These are phyloP conservation scores for Phrynocephalus versicolor DNA, from an alignment of 2,113 vertebrate species.

Conservation along the genomic window DNA sequence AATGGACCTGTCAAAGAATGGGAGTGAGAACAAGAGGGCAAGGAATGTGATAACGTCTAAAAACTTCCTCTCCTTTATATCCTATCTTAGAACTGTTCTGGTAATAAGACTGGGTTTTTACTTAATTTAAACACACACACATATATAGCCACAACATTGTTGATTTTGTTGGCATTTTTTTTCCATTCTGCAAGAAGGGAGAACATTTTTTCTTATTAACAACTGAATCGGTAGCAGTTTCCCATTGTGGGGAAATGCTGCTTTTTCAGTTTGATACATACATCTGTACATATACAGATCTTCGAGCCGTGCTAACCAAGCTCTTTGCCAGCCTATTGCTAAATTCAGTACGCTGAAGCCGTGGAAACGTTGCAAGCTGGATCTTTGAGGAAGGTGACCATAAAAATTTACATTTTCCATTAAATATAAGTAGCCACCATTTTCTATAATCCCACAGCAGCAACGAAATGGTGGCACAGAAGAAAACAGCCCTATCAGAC, in stretches of 20 bases:
- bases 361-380: constrained; percentile 54
- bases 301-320: neutral
- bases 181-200: neutral
- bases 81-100: neutral
- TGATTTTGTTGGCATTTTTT: neutral
- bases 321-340: constrained; percentile 18
- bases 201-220: constrained; percentile 4
- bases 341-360: constrained; percentile 35
- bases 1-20: neutral
- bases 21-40: neutral
- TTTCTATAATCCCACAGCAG: constrained; percentile 74
- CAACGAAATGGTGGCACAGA: constrained; percentile 71
- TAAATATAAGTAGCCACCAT: constrained; percentile 75
- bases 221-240: neutral
- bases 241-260: neutral
- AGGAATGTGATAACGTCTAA: neutral
- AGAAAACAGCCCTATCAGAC: constrained; percentile 62
- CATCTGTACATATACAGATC: neutral
- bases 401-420: constrained; percentile 76
- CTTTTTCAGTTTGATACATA: neutral
- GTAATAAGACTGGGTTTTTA: constrained; percentile 15
- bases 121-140: neutral
- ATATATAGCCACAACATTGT: neutral
- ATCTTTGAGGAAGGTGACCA: constrained; percentile 60
- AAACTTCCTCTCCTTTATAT: constrained; percentile 22